Conservation (phyloP, 2,113 vertebrate species). For the Promerops cafer region DNA sequence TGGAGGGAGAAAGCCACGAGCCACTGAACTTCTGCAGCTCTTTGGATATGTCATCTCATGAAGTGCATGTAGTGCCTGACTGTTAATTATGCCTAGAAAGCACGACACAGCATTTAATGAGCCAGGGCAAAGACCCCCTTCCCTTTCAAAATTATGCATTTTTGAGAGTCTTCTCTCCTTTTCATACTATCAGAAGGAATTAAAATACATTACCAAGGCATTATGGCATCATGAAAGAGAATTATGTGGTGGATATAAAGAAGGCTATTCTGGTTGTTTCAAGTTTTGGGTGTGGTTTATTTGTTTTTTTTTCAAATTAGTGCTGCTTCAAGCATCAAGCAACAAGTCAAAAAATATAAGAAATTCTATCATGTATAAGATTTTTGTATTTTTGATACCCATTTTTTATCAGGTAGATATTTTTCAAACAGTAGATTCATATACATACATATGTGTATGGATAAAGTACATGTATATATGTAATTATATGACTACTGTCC, state of each 20-base stretch:
- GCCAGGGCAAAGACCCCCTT: not conserved
- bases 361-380: not conserved
- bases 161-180: not conserved
- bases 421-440: not conserved
- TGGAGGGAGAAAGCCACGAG: not conserved
- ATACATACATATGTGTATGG: not conserved
- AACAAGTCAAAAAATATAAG: not conserved
- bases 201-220: not conserved
- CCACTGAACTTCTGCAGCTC: not conserved
- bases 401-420: not conserved
- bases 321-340: slow-evolving; percentile 1
- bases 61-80: not conserved
- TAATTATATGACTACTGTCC: not conserved
- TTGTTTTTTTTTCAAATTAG: not conserved
- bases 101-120: not conserved
- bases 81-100: not conserved
- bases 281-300: not conserved
- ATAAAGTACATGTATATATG: not conserved
- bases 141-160: not conserved
- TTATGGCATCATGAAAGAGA: not conserved
- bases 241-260: not conserved
- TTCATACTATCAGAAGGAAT: not conserved
- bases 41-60: not conserved
- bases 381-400: not conserved
- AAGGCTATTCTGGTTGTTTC: not conserved